phyloP scores from a whole-genome alignment of 2,888 invertebrate species.

The Rhimphoctona megacephalus region DNA sequence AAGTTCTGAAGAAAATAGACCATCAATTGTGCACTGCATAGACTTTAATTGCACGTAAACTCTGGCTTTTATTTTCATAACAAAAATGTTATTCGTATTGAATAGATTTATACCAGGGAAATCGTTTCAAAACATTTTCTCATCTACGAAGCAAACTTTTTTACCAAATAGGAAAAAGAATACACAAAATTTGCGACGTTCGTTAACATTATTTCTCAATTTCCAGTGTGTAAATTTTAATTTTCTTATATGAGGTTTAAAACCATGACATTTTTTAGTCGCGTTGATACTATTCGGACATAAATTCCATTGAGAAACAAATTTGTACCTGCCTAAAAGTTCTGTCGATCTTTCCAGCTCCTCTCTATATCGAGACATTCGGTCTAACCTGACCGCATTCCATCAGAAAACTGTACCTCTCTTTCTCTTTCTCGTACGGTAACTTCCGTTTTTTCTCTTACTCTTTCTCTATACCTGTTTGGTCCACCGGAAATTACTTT shows the following conservation, averaged over 20 bases:
- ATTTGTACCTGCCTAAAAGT: constrained; percentile 47
- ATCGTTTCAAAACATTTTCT: not conserved
- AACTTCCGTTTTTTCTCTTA: not conserved
- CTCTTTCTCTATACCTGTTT: not conserved
- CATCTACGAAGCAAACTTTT: not conserved
- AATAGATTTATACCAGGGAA: not conserved
- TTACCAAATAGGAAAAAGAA: not conserved
- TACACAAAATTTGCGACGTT: not conserved
- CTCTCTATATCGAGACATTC: constrained; percentile 69
- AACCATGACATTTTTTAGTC: not conserved
- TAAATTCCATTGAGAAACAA: not conserved
- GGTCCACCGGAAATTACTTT: not conserved
- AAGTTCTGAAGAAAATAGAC: not conserved
- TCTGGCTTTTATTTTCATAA: not conserved
- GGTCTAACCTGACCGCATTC: constrained; percentile 80
- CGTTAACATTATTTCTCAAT: not conserved
- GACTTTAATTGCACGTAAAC: not conserved
- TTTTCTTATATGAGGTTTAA: not conserved
- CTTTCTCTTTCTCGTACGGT: constrained; percentile 34
- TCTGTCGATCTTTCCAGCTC: constrained; percentile 43
- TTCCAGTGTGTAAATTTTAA: not conserved
- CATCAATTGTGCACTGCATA: no score
- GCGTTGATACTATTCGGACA: not conserved
- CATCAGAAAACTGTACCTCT: constrained; percentile 75
- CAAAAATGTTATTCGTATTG: not conserved